Evolutionary conservation across 2,888 invertebrate genomes (phyloP).

Genomic region (Platerodrilus igneus): DNA sequence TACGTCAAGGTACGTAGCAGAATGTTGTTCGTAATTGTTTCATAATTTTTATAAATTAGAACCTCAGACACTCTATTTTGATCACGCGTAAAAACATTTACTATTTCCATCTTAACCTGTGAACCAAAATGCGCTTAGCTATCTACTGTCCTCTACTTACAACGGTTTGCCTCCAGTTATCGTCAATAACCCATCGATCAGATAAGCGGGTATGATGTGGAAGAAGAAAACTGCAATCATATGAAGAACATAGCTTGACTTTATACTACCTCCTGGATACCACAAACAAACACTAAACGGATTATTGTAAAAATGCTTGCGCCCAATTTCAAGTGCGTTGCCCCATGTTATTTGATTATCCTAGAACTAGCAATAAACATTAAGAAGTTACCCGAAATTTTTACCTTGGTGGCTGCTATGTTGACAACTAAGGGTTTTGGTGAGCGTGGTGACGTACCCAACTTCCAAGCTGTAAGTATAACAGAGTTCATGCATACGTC

Average conservation of each 20-base stretch:
- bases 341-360: constrained; percentile 84
- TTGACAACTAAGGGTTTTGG: constrained; percentile 39
- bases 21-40: no score
- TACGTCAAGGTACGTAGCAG: no score
- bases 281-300: constrained; percentile 75
- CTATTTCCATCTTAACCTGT: no score
- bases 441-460: constrained; percentile 40
- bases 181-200: constrained; percentile 65
- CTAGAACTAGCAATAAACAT: constrained; percentile 24
- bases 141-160: no score
- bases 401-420: constrained; percentile 39
- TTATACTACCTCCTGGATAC: constrained; percentile 73
- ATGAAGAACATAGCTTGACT: constrained; percentile 63
- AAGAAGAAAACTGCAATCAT: constrained; percentile 63
- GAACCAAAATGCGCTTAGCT: no score
- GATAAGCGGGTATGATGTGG: constrained; percentile 72
- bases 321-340: constrained; percentile 65
- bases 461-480: constrained; percentile 68
- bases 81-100: no score
- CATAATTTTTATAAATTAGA: neutral
- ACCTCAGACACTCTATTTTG: no score
- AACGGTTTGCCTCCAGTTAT: constrained; percentile 70
- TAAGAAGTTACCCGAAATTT: constrained; percentile 3
- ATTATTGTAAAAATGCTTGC: constrained; percentile 58
- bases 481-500: constrained; percentile 76